phyloP scores from a whole-genome alignment of 2,113 vertebrate genomes.

The Nycticebus coucang region DNA sequence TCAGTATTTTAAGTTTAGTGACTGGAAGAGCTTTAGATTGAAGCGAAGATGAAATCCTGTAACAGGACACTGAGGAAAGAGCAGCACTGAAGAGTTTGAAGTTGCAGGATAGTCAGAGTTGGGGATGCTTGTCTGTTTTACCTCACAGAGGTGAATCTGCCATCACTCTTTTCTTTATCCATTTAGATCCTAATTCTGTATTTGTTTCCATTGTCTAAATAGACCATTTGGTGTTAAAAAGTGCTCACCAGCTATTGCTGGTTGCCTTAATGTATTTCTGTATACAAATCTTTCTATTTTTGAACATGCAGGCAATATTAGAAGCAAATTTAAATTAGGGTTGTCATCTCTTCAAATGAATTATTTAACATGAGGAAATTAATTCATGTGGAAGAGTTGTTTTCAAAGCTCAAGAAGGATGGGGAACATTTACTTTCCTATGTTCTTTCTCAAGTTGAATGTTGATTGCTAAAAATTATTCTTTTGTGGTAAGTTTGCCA shows the following conservation, averaged over 20 bases:
- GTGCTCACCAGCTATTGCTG: slow-evolving; percentile 1
- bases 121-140: not conserved
- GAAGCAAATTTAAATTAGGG: slow-evolving; percentile 68
- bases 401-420: slow-evolving; percentile 55
- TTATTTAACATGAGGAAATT: slow-evolving; percentile 73
- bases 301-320: slow-evolving; percentile 55
- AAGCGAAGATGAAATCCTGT: not conserved
- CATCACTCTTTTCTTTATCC: not conserved
- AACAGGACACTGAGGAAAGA: not conserved
- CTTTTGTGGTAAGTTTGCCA: not conserved
- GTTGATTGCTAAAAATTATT: slow-evolving; percentile 56
- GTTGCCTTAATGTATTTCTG: slow-evolving; percentile 36
- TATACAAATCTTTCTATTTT: slow-evolving; percentile 57
- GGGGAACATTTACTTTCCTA: slow-evolving; percentile 40
- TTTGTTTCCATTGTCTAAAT: not conserved
- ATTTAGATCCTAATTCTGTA: not conserved
- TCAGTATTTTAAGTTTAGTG: not conserved
- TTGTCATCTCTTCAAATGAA: slow-evolving; percentile 69
- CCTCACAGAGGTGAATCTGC: not conserved
- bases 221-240: slow-evolving; percentile 30
- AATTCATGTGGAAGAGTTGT: slow-evolving; percentile 65
- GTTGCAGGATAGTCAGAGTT: not conserved
- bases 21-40: not conserved
- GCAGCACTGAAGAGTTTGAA: not conserved
- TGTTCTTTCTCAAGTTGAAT: slow-evolving; percentile 54